phyloP scores from a whole-genome alignment of 2,113 vertebrate genomes.

The Conger conger region DNA sequence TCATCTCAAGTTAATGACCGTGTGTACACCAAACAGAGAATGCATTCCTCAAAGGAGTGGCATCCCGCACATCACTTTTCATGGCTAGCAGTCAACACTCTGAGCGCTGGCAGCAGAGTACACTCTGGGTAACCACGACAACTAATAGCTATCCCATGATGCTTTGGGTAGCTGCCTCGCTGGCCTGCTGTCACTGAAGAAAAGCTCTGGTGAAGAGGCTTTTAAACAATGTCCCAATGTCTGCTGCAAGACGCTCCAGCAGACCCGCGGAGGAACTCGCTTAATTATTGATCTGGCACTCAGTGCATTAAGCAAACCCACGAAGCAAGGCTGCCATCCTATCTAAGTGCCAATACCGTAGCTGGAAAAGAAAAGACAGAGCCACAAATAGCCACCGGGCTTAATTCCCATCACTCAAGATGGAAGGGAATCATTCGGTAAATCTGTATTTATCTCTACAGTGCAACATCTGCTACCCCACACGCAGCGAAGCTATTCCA shows the following conservation, averaged over 20 bases:
- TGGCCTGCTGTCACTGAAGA: neutral
- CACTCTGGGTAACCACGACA: neutral
- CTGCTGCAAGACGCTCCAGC: neutral
- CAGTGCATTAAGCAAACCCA: neutral
- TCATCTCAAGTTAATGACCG: neutral
- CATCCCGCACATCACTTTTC: neutral
- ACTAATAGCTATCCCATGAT: conserved; percentile 4
- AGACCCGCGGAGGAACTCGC: neutral
- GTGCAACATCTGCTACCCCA: neutral
- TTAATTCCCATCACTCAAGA: conserved; percentile 2
- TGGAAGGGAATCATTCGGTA: neutral
- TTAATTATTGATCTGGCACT: conserved; percentile 19
- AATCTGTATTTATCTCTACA: neutral
- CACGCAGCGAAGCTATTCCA: neutral
- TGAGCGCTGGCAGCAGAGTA: neutral
- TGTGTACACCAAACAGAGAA: neutral
- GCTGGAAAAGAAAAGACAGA: neutral
- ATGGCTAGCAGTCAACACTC: neutral
- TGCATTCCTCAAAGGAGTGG: neutral
- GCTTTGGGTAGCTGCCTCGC: neutral
- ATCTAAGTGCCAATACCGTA: neutral
- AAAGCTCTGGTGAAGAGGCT: neutral
- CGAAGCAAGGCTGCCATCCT: neutral
- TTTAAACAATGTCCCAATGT: neutral
- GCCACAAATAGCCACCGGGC: conserved; percentile 8